These are phyloP conservation scores for Phorcus lineatus DNA, from an alignment of 2,888 invertebrate genomes.

Conservation along the genomic window DNA sequence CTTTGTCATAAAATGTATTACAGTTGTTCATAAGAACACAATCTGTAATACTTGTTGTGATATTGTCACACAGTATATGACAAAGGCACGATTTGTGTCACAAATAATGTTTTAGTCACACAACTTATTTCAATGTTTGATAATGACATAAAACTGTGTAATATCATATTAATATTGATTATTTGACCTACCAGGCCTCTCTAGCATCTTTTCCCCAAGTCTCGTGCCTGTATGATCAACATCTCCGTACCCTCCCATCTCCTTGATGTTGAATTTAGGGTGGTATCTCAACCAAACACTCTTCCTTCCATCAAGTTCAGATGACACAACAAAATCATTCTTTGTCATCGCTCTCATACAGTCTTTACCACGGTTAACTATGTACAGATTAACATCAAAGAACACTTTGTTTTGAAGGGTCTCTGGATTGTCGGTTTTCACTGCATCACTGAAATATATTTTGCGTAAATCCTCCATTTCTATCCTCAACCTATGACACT, in stretches of 20 bases:
- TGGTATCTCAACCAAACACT: slow-evolving; percentile 66
- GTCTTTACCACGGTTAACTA: slow-evolving; percentile 68
- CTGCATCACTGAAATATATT: slow-evolving; percentile 62
- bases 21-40: no score
- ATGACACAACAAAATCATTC: slow-evolving; percentile 62
- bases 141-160: no score
- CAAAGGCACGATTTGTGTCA: no score
- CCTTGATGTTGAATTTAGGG: slow-evolving; percentile 61
- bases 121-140: no score
- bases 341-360: slow-evolving; percentile 66
- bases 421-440: slow-evolving; percentile 63
- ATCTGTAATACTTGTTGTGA: no score
- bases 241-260: slow-evolving; percentile 52
- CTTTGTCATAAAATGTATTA: no score
- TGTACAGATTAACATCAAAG: slow-evolving; percentile 67
- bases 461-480: slow-evolving; percentile 64
- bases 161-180: no score
- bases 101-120: no score
- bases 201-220: slow-evolving; percentile 66
- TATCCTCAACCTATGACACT: slow-evolving; percentile 61
- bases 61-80: no score
- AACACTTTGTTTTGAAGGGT: slow-evolving; percentile 68
- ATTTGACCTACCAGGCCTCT: slow-evolving; percentile 56
- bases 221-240: slow-evolving; percentile 39
- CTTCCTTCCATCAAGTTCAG: slow-evolving; percentile 57